These are phyloP conservation scores for Oreochromis niloticus DNA, from an alignment of 2,113 vertebrate genomes.

Conservation along the genomic window DNA sequence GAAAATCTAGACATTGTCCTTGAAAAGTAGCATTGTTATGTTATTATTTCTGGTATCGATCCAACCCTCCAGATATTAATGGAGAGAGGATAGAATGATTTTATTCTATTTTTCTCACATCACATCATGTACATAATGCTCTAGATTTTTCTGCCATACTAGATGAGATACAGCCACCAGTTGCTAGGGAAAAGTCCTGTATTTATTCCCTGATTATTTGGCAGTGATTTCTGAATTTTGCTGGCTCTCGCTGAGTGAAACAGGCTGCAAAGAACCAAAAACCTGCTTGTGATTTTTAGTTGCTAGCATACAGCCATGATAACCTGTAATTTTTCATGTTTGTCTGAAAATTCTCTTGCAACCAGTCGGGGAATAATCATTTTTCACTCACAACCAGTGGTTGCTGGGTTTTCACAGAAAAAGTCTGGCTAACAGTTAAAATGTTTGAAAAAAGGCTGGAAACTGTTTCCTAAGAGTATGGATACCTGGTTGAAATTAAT, in stretches of 20 bases:
- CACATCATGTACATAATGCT: neutral
- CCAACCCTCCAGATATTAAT: neutral
- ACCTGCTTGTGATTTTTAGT: neutral
- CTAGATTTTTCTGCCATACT: neutral
- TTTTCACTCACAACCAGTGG: too few species aligned
- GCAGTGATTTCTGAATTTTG: neutral
- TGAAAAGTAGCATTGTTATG: neutral
- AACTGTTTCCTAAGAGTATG: neutral
- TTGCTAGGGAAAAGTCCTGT: neutral
- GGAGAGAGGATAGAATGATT: neutral
- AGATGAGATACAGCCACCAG: neutral
- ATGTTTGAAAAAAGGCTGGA: neutral
- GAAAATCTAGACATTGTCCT: neutral
- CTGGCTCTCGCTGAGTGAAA: neutral
- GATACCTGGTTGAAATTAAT: neutral
- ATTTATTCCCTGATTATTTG: accelerated
- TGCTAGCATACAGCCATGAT: neutral
- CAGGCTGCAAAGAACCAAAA: neutral
- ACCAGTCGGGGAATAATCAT: neutral
- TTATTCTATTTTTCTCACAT: neutral
- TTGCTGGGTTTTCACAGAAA: neutral
- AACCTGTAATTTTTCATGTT: neutral
- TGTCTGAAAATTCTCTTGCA: neutral
- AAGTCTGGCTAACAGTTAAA: neutral
- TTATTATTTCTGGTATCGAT: neutral